Percentiles rank a stretch among this genome's conserved stretches.
phyloP scores from a whole-genome alignment of 2,888 invertebrate genomes.

The Acheta domesticus region DNA sequence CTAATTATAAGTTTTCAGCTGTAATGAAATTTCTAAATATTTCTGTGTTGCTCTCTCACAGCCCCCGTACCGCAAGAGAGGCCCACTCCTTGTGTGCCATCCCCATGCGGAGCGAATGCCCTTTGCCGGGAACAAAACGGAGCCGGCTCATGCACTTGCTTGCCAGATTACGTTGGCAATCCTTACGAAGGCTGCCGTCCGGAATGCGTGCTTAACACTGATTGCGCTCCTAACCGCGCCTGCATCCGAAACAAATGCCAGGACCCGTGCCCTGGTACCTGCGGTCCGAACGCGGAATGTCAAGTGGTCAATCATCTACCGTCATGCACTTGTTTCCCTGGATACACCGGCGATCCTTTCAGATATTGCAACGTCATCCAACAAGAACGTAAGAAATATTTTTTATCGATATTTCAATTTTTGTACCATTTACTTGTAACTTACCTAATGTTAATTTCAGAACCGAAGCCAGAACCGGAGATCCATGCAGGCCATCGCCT shows the following conservation, averaged over 20 bases:
- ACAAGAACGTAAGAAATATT: slow-evolving; percentile 28
- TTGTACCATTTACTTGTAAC: no score
- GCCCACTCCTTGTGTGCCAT: slow-evolving; percentile 43
- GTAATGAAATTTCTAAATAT: not conserved
- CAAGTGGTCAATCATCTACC: slow-evolving; percentile 70
- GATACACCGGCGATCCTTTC: slow-evolving; percentile 75
- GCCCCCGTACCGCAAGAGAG: slow-evolving; percentile 26
- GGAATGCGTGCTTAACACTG: slow-evolving; percentile 64
- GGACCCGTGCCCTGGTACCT: slow-evolving; percentile 75
- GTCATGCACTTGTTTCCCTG: slow-evolving; percentile 63
- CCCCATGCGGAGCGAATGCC: slow-evolving; percentile 50
- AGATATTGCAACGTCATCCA: slow-evolving; percentile 54
- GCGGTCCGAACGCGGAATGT: slow-evolving; percentile 70
- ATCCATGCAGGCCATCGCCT: slow-evolving; percentile 41
- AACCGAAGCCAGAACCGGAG: slow-evolving; percentile 27
- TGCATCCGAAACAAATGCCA: slow-evolving; percentile 70
- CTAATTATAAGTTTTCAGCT: no score
- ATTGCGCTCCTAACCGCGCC: slow-evolving; percentile 67
- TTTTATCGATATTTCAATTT: no score
- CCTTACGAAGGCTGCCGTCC: slow-evolving; percentile 59
- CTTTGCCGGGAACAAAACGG: slow-evolving; percentile 46
- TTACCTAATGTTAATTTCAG: slow-evolving; percentile 23
- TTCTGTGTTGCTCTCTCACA: not conserved
- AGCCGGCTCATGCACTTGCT: slow-evolving; percentile 54
- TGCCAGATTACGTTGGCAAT: slow-evolving; percentile 54